Percentiles rank a stretch among this genome's conserved stretches.
Evolutionary conservation across 2,888 invertebrate genomes (phyloP).

Genomic region (Xanthorhoe spadicearia): DNA sequence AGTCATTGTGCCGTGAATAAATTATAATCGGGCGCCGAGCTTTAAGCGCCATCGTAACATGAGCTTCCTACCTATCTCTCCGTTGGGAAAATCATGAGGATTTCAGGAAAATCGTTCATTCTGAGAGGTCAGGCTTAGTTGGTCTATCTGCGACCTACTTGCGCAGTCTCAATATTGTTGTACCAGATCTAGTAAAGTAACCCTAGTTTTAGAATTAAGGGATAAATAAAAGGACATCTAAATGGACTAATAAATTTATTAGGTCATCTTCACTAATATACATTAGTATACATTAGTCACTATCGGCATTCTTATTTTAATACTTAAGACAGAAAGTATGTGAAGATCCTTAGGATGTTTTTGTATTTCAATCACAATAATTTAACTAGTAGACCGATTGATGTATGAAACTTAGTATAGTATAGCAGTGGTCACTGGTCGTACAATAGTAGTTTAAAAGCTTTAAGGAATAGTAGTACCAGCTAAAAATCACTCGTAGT

Average conservation of each 20-base stretch:
- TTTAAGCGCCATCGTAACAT: slow-evolving; percentile 55
- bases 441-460: too few species aligned
- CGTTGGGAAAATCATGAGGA: slow-evolving; percentile 46
- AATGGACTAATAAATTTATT: not conserved
- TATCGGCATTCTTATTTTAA: too few species aligned
- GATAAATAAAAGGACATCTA: slow-evolving; percentile 44
- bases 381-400: too few species aligned
- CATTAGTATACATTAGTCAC: too few species aligned
- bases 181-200: slow-evolving; percentile 68
- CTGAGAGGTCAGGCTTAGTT: slow-evolving; percentile 57
- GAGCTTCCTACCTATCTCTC: slow-evolving; percentile 57
- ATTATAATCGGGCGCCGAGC: slow-evolving; percentile 74
- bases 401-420: too few species aligned
- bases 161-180: slow-evolving; percentile 74
- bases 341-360: too few species aligned
- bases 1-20: slow-evolving; percentile 78
- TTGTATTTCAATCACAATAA: too few species aligned
- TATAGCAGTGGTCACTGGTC: too few species aligned
- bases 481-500: too few species aligned
- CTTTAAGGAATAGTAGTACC: too few species aligned
- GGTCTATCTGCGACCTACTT: slow-evolving; percentile 71
- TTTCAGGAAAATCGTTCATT: slow-evolving; percentile 56
- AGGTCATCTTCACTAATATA: too few species aligned
- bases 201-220: slow-evolving; percentile 68
- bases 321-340: too few species aligned